Conservation (phyloP, 1,140 invertebrate genomes). For the Hermetia illucens region DNA sequence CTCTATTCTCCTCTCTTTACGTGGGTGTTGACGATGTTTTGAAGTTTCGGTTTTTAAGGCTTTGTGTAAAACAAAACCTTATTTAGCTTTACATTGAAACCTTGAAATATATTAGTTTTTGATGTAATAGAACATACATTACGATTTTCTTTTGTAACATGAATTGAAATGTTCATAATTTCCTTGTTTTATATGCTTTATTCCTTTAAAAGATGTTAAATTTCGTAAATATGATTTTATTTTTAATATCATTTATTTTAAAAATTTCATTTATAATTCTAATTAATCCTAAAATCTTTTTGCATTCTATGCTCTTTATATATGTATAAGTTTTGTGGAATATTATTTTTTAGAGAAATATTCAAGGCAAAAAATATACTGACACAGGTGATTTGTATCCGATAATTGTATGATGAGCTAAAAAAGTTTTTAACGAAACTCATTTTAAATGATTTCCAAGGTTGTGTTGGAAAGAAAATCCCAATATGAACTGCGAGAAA, state of each 20-base stretch:
- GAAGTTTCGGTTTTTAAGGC: too few relatives aligned
- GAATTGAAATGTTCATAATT: conserved; percentile 5
- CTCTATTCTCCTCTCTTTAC: conserved; percentile 1
- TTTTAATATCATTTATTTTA: conserved; percentile 8
- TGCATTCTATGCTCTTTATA: neutral
- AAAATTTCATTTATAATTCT: conserved; percentile 2
- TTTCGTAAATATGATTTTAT: conserved; percentile 2
- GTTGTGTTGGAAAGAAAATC: neutral
- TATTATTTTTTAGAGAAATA: conserved; percentile 19
- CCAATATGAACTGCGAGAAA: conserved; percentile 7
- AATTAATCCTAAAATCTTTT: conserved; percentile 1
- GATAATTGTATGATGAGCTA: neutral
- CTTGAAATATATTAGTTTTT: too few relatives aligned
- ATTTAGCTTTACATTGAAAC: too few relatives aligned
- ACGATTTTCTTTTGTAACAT: too few relatives aligned
- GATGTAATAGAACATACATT: too few relatives aligned
- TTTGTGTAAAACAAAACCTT: too few relatives aligned
- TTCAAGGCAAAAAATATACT: conserved; percentile 3
- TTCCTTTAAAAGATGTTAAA: conserved; percentile 3
- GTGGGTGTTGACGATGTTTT: too few relatives aligned
- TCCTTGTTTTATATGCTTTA: neutral
- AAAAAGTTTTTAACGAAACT: too few relatives aligned
- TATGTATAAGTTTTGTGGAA: conserved; percentile 8
- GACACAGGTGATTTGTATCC: neutral
- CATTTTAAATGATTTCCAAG: conserved; percentile 7